Percentiles rank a stretch among this genome's conserved stretches.
Evolutionary conservation across 1,140 invertebrate genomes (phyloP).

Genomic region (Bicyclus anynana): DNA sequence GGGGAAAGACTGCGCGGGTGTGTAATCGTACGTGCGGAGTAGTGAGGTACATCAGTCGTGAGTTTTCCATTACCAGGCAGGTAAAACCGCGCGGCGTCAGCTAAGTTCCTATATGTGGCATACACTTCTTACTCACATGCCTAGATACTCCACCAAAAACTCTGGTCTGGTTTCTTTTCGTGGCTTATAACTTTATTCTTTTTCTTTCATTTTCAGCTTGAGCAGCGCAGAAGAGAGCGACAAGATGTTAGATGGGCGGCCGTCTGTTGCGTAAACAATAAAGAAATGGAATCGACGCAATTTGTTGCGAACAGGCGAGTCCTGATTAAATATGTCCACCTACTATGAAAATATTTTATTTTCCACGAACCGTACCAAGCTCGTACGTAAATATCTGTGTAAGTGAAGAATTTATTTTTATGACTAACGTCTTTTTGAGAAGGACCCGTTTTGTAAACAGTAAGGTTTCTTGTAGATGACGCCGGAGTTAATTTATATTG

Average conservation of each 20-base stretch:
- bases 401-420: conserved; percentile 49
- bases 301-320: conserved; percentile 40
- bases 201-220: conserved; percentile 63
- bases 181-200: too few relatives aligned
- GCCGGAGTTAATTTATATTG: too few relatives aligned
- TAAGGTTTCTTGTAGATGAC: too few relatives aligned
- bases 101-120: too few relatives aligned
- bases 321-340: conserved; percentile 30
- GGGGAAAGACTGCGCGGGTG: too few relatives aligned
- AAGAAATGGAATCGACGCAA: conserved; percentile 28
- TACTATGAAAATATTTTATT: conserved; percentile 31
- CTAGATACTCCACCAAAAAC: too few relatives aligned
- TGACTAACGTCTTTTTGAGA: conserved; percentile 28
- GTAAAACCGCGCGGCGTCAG: too few relatives aligned
- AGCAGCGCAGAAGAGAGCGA: conserved; percentile 82
- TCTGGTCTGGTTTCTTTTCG: too few relatives aligned
- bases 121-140: too few relatives aligned
- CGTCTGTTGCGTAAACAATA: conserved; percentile 80
- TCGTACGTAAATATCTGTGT: conserved; percentile 20
- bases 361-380: conserved; percentile 24
- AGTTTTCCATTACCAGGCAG: too few relatives aligned
- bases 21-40: too few relatives aligned
- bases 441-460: conserved; percentile 6
- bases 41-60: too few relatives aligned
- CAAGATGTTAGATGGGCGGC: conserved; percentile 82